A percentile compares a stretch with the other conserved stretches of the same genome.
These are phyloP conservation scores for Oreortyx pictus DNA, from an alignment of 2,797 vertebrate genomes.

Conservation along the genomic window DNA sequence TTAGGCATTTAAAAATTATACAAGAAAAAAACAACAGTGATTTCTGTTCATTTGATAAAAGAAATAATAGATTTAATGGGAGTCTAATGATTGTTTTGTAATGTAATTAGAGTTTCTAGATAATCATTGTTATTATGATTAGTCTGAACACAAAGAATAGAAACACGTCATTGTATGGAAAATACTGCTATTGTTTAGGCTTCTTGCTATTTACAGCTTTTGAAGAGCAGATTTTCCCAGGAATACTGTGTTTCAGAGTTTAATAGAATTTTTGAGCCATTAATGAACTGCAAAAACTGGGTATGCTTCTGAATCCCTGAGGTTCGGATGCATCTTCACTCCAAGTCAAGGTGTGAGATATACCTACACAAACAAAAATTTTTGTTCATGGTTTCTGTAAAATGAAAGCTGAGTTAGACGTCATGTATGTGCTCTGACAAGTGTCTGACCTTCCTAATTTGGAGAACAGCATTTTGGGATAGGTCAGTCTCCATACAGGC, in stretches of 20 bases:
- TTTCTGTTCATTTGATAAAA: not conserved
- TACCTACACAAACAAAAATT: not conserved
- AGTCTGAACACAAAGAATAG: not conserved
- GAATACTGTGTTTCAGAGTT: not conserved
- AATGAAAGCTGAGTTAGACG: not conserved
- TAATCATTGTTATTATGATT: not conserved
- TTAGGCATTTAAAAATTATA: not conserved
- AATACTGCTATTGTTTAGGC: not conserved
- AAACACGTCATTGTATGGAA: not conserved
- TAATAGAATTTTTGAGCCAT: not conserved
- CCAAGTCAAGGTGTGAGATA: accelerated
- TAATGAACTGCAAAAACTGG: not conserved
- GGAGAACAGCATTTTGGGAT: not conserved
- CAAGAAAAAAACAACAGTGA: not conserved
- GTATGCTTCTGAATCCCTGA: not conserved
- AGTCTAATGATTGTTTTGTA: not conserved
- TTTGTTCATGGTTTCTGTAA: not conserved
- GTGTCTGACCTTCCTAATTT: not conserved
- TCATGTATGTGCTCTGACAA: accelerated
- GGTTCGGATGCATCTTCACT: not conserved
- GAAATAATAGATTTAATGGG: not conserved
- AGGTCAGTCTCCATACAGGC: not conserved
- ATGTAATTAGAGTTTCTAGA: not conserved
- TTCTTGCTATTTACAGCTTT: not conserved
- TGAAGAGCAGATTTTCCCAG: not conserved